Conservation (phyloP, 2,797 vertebrate species). For the Intellagama lesueurii region DNA sequence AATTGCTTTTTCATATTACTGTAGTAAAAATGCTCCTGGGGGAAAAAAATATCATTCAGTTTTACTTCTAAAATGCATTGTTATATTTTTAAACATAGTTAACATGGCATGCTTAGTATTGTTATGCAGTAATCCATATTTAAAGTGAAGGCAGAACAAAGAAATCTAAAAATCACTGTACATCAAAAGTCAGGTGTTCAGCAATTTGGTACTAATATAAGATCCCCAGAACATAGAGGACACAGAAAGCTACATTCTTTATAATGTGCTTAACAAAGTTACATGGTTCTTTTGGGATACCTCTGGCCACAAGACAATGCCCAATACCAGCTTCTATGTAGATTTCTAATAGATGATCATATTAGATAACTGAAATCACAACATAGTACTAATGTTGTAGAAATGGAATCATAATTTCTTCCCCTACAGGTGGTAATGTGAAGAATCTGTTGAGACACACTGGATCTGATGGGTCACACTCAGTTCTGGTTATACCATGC, state of each 20-base stretch:
- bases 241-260: not conserved
- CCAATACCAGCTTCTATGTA: not conserved
- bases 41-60: not conserved
- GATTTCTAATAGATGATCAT: not conserved
- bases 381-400: not conserved
- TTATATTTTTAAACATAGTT: not conserved
- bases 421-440: not conserved
- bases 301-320: not conserved
- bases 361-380: not conserved
- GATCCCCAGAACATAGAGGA: not conserved
- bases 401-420: not conserved
- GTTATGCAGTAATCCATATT: not conserved
- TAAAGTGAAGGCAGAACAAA: not conserved
- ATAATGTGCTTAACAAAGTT: not conserved
- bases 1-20: not conserved
- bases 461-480: not conserved
- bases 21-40: not conserved
- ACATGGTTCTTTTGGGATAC: not conserved
- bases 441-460: not conserved
- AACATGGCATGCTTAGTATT: not conserved
- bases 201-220: not conserved
- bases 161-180: rapidly evolving
- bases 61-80: not conserved
- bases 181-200: not conserved
- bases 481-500: not conserved